phyloP scores from a whole-genome alignment of 2,113 vertebrate genomes.

The Lethenteron camtschaticum region DNA sequence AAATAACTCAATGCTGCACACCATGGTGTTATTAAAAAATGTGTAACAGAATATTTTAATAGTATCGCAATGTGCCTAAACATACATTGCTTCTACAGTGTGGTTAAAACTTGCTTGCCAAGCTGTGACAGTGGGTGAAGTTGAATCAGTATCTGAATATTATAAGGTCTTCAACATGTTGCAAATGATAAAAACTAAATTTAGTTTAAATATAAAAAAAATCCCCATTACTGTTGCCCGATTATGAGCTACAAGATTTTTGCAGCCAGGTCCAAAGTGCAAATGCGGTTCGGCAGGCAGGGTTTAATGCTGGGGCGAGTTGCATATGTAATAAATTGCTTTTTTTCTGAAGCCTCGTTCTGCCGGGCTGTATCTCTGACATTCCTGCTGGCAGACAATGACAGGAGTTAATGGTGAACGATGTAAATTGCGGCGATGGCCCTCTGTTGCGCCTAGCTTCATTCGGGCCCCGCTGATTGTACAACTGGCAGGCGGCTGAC shows the following conservation, averaged over 20 bases:
- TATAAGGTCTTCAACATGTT: no score
- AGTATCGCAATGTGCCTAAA: no score
- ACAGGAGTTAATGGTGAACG: not conserved
- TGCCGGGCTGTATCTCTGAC: constrained; percentile 4
- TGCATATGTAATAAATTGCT: constrained; percentile 3
- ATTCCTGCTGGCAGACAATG: constrained; percentile 6
- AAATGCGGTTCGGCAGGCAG: not conserved
- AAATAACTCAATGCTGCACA: no score
- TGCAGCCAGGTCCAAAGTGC: not conserved
- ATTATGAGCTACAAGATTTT: not conserved
- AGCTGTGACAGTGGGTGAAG: no score
- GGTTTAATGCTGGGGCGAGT: constrained; percentile 1
- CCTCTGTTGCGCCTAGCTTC: not conserved
- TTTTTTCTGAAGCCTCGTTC: constrained; percentile 1
- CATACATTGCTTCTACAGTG: no score
- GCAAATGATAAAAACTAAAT: no score
- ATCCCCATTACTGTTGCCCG: no score
- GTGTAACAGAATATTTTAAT: no score
- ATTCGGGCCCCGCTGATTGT: constrained; percentile 4
- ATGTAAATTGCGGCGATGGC: constrained; percentile 2
- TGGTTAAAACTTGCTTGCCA: no score
- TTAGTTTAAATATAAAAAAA: no score
- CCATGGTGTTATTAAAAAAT: no score
- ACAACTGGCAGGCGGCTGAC: constrained; percentile 4
- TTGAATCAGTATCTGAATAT: no score